Base-by-base conservation (phyloP, 2,888 invertebrate genomes). In the Heliconius ismenius region DNA sequence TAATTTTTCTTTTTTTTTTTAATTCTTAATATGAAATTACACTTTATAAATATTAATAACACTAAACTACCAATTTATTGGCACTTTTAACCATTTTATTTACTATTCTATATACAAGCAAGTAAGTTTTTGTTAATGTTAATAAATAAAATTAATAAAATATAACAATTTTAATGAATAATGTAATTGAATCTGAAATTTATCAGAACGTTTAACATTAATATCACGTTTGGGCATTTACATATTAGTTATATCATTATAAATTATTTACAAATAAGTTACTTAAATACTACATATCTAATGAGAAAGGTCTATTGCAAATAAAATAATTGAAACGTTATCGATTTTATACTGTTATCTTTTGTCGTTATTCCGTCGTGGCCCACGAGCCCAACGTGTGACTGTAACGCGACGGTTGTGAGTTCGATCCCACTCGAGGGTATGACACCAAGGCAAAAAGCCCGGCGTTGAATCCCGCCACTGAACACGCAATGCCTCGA, bases 171-270 rank as follows among this genome's bases (percentile, higher is more conserved):
- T 24, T 15, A 43, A 67, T 43, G 39, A 32, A 49, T 73, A 73
- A 75, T 63, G 79, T 83, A 82, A 60, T 73, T 75, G 74, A 75
- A 77, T 32, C 72, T 73, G 62, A 74, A 36, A 6, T 76, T 73
- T 77, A 62, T 78, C 26, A 73, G 28, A 67, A 64, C 28, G 36
- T 64, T 76, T 89, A 91, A 73, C 79, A 83, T 86, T 91, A 91
- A 85, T 91, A 91, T 91, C 91, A 91, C 91, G 88, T 90, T 88
- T 84, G 82, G 83, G 81, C 79, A 77, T 79, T 78, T 78, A 64
- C 69, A 79, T 72, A 80, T 69, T 73, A 74, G 21, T 49, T 49
- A 28, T 10, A 28, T 7, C 21, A 26, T 24, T 21, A 26, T 24
- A 49, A 26, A 49, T 49, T 26, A 68, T 7, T 58, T 58, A 58